Percentiles rank a stretch among this genome's conserved stretches.
These are phyloP conservation scores for Hymenochirus boettgeri DNA, from an alignment of 2,113 vertebrate species.

Conservation along the genomic window DNA sequence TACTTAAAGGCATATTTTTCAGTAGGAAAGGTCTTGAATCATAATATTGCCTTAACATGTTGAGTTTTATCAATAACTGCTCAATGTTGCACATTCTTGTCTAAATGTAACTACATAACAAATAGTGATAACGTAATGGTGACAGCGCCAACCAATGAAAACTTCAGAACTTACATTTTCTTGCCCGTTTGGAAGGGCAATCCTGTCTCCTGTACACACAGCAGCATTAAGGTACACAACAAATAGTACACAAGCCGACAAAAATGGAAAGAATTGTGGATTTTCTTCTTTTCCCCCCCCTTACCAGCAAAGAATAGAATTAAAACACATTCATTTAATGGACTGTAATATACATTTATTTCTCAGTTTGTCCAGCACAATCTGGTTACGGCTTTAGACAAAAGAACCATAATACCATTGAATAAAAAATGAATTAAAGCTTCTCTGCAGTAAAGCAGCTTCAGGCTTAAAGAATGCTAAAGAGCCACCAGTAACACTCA, in stretches of 20 bases:
- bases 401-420: constrained; percentile 42
- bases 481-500: constrained; percentile 49
- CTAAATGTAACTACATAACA: no score
- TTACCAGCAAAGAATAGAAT: constrained; percentile 59
- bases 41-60: no score
- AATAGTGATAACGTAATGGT: no score
- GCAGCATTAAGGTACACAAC: constrained; percentile 41
- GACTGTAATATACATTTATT: constrained; percentile 10
- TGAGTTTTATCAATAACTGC: no score
- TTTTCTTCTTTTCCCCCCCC: constrained; percentile 48
- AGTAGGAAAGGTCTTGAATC: no score
- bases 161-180: no score
- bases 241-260: constrained; percentile 54
- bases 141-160: no score
- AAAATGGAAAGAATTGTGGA: constrained; percentile 51
- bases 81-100: no score
- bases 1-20: no score
- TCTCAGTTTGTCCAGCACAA: constrained; percentile 3
- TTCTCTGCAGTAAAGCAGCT: constrained; percentile 60
- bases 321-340: constrained; percentile 35
- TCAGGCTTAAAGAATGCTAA: constrained; percentile 46
- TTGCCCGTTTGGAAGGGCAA: constrained; percentile 18
- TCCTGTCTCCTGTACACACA: no score
- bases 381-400: constrained; percentile 39
- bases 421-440: constrained; percentile 37